Evolutionary conservation across 2,888 invertebrate genomes (phyloP).

Genomic region (Drosophila melanosoma): DNA sequence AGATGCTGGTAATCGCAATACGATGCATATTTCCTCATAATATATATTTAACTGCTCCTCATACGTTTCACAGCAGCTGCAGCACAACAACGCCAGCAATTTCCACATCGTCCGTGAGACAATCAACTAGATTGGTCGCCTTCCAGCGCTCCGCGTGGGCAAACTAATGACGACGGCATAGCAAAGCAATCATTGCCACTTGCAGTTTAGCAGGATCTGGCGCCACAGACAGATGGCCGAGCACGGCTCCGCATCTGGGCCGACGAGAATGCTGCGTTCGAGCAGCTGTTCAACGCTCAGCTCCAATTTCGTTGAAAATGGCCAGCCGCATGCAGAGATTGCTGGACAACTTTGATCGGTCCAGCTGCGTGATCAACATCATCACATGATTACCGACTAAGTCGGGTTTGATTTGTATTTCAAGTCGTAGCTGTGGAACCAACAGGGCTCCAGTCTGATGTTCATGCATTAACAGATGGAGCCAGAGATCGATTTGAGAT

Average conservation of each 20-base stretch:
- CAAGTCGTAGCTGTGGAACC: constrained; percentile 46
- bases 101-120: constrained; percentile 59
- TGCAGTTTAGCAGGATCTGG: constrained; percentile 41
- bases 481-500: constrained; percentile 75
- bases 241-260: constrained; percentile 70
- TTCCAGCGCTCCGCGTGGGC: constrained; percentile 75
- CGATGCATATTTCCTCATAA: too few relatives aligned
- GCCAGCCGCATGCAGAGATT: constrained; percentile 73
- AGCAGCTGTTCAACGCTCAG: constrained; percentile 61
- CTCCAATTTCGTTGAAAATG: constrained; percentile 51
- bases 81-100: constrained; percentile 74
- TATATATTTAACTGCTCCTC: too few relatives aligned
- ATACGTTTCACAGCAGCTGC: constrained; percentile 56
- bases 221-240: constrained; percentile 75
- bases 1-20: too few relatives aligned
- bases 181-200: constrained; percentile 55
- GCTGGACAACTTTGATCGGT: constrained; percentile 61
- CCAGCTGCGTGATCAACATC: constrained; percentile 28
- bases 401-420: constrained; percentile 52
- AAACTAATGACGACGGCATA: constrained; percentile 71
- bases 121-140: constrained; percentile 69
- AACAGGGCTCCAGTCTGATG: neutral
- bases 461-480: constrained; percentile 60
- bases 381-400: constrained; percentile 1
- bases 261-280: constrained; percentile 28